phyloP scores from a whole-genome alignment of 2,888 invertebrate genomes.

The Luffia ferchaultella region DNA sequence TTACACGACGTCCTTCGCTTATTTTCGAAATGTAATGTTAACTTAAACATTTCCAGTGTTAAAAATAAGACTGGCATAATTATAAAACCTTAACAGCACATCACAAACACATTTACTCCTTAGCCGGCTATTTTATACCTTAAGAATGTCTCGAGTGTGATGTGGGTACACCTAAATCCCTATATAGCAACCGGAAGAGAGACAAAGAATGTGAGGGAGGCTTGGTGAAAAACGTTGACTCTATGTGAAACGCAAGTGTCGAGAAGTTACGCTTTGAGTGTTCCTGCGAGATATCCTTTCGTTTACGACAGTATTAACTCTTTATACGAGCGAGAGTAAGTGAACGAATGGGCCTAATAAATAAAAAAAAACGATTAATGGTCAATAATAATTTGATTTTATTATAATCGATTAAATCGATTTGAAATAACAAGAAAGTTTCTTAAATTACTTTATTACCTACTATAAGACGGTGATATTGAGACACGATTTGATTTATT shows the following conservation, averaged over 20 bases:
- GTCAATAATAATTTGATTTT: too few species aligned
- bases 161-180: neutral
- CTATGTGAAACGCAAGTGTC: constrained; percentile 26
- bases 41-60: neutral
- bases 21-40: too few species aligned
- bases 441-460: too few species aligned
- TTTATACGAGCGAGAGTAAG: neutral
- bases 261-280: neutral
- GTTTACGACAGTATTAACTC: neutral
- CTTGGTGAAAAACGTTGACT: constrained; percentile 36
- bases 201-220: constrained; percentile 20
- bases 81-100: too few species aligned
- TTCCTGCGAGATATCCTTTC: neutral
- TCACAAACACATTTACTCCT: too few species aligned
- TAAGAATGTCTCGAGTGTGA: neutral
- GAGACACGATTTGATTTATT: neutral
- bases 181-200: constrained; percentile 15
- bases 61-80: neutral
- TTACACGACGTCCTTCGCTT: too few species aligned
- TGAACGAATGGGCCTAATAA: too few species aligned
- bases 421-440: too few species aligned
- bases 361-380: too few species aligned
- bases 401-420: too few species aligned
- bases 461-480: neutral
- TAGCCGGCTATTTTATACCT: too few species aligned